These are phyloP conservation scores for Xestia c-nigrum DNA, from an alignment of 2,888 invertebrate genomes.

Conservation along the genomic window DNA sequence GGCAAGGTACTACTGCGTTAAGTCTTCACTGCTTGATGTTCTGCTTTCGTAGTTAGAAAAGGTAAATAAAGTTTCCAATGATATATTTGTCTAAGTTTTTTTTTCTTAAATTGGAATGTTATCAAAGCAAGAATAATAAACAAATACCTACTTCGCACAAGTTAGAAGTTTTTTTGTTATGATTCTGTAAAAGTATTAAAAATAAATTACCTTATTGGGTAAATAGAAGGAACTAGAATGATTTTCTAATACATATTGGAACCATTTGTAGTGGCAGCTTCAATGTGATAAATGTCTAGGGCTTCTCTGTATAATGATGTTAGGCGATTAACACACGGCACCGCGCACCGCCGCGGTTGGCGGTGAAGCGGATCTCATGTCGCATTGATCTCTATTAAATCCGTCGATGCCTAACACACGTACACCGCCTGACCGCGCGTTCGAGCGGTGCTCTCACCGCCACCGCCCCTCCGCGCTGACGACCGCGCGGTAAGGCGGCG, in stretches of 20 bases:
- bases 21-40: neutral
- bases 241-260: constrained; percentile 11
- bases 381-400: too few species aligned
- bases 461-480: too few species aligned
- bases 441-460: too few species aligned
- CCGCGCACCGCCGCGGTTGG: too few species aligned
- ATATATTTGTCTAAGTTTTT: neutral
- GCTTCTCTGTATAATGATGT: constrained; percentile 3
- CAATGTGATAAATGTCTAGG: constrained; percentile 5
- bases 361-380: too few species aligned
- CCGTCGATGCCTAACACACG: too few species aligned
- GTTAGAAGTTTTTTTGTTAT: neutral
- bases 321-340: too few species aligned
- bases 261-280: constrained; percentile 6
- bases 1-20: neutral
- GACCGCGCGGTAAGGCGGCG: too few species aligned
- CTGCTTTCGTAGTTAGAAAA: constrained; percentile 22
- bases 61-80: neutral
- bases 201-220: constrained; percentile 42
- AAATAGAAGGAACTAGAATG: constrained; percentile 5
- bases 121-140: constrained; percentile 1
- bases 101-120: constrained; percentile 34
- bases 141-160: constrained; percentile 23
- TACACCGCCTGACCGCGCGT: too few species aligned
- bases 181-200: constrained; percentile 19